phyloP scores from a whole-genome alignment of 1,140 invertebrate genomes.

The Camponotus vicinus region DNA sequence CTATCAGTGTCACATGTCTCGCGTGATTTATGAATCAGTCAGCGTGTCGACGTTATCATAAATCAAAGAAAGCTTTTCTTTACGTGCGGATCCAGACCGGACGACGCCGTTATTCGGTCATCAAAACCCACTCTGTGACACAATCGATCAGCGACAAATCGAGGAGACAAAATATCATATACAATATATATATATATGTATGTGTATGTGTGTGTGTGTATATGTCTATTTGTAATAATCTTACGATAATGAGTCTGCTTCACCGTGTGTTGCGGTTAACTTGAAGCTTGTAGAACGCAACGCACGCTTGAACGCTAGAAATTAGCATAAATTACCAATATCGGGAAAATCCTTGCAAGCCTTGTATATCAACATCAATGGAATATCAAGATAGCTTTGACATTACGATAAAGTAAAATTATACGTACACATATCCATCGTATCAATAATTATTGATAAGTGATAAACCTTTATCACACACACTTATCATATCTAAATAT shows the following conservation, averaged over 20 bases:
- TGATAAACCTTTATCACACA: no score
- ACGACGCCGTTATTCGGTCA: conserved; percentile 30
- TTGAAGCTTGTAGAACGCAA: conserved; percentile 26
- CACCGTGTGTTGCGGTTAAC: not conserved
- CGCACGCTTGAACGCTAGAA: not conserved
- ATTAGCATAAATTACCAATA: conserved; percentile 5
- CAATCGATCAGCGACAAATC: conserved; percentile 1
- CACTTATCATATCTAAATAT: no score
- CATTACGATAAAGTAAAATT: conserved; percentile 5
- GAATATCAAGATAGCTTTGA: conserved; percentile 5
- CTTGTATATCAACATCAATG: not conserved
- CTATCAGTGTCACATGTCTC: conserved; percentile 47
- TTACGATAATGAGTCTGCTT: conserved; percentile 23
- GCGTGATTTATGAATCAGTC: conserved; percentile 49
- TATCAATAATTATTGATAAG: no score
- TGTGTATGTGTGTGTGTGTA: no score
- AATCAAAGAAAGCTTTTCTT: conserved; percentile 48
- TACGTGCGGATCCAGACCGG: not conserved
- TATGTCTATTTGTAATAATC: conserved; percentile 5
- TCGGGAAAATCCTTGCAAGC: conserved; percentile 2
- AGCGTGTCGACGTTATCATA: conserved; percentile 42
- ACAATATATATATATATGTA: not conserved
- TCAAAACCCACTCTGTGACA: conserved; percentile 23
- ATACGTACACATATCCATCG: not conserved
- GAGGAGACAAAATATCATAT: not conserved